These are phyloP conservation scores for Akabosia matsudoensis DNA, from an alignment of 1,140 invertebrate species.

Conservation along the genomic window DNA sequence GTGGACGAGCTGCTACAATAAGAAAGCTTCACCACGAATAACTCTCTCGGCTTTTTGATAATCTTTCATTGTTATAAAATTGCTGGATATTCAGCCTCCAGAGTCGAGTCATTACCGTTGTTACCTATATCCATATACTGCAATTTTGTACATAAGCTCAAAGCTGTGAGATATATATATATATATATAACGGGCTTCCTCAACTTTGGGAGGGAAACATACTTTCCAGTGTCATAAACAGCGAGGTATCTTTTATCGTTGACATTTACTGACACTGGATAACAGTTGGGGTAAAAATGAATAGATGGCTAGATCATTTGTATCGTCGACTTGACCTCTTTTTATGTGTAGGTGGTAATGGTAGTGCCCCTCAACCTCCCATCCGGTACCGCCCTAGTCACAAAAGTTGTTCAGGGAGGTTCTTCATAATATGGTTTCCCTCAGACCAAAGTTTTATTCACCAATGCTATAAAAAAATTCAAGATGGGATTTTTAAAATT, in stretches of 20 bases:
- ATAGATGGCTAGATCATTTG: constrained; percentile 36
- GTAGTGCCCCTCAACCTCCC: constrained; percentile 31
- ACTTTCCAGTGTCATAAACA: too few species aligned
- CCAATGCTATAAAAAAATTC: too few species aligned
- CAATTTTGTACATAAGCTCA: too few species aligned
- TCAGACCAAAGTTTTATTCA: neutral
- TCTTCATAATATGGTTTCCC: constrained; percentile 32
- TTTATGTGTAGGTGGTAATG: constrained; percentile 15
- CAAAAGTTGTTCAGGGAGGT: constrained; percentile 31
- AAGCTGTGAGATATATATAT: too few species aligned
- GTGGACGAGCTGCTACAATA: neutral
- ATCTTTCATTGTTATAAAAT: constrained; percentile 13
- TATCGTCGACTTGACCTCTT: constrained; percentile 34
- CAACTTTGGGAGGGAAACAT: too few species aligned
- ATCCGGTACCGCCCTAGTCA: constrained; percentile 37
- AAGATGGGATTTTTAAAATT: too few species aligned
- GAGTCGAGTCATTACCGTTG: too few species aligned
- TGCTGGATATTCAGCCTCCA: constrained; percentile 1
- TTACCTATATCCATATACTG: too few species aligned
- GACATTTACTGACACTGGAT: neutral
- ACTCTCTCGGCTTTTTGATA: constrained; percentile 12
- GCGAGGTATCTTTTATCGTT: neutral
- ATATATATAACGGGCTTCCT: too few species aligned
- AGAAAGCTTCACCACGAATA: neutral
- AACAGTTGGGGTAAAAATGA: constrained; percentile 9